These are phyloP conservation scores for Phengaris alcon DNA, from an alignment of 2,888 invertebrate genomes.

Conservation along the genomic window DNA sequence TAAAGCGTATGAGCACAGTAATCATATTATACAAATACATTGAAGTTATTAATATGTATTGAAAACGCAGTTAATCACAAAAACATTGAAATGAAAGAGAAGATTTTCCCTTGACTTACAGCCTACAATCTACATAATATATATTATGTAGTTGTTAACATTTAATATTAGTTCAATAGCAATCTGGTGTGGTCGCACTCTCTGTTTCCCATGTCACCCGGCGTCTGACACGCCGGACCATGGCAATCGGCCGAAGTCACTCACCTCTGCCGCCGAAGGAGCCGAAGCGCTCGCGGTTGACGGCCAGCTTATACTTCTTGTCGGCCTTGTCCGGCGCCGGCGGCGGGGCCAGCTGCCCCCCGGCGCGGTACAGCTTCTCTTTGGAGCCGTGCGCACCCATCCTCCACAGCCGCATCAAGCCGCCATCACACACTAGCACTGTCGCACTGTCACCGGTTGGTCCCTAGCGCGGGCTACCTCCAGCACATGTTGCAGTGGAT, in stretches of 20 bases:
- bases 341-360: slow-evolving; percentile 81
- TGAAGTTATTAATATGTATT: too few relatives aligned
- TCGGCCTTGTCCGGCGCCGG: slow-evolving; percentile 64
- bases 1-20: too few relatives aligned
- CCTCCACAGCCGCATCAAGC: slow-evolving; percentile 65
- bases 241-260: slow-evolving; percentile 33
- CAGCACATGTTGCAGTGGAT: not conserved
- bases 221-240: too few relatives aligned
- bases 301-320: slow-evolving; percentile 79
- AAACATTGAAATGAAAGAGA: too few relatives aligned
- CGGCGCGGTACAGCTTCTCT: slow-evolving; percentile 84
- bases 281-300: slow-evolving; percentile 83
- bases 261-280: slow-evolving; percentile 84
- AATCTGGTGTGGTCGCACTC: too few relatives aligned
- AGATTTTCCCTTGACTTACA: too few relatives aligned
- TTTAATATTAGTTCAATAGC: too few relatives aligned
- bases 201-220: too few relatives aligned
- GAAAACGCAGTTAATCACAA: too few relatives aligned
- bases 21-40: too few relatives aligned
- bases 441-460: not conserved
- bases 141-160: too few relatives aligned
- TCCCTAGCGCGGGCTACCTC: not conserved
- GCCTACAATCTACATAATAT: too few relatives aligned
- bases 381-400: slow-evolving; percentile 90
- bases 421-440: slow-evolving; percentile 51